Conservation (phyloP, 2,797 vertebrate species). For the Salarias fasciatus region DNA sequence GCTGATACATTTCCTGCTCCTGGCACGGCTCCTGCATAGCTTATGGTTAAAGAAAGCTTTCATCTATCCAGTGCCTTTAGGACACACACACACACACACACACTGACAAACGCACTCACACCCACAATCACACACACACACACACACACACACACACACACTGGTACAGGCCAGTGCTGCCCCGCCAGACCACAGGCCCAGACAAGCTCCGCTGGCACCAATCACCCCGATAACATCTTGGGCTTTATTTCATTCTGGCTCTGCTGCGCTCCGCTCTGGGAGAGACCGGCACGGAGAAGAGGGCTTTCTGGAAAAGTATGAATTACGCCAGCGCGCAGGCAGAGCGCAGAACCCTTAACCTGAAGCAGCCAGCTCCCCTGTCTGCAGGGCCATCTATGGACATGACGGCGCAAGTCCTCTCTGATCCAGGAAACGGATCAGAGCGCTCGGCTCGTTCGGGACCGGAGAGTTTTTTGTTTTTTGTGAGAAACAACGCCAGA, state of each 20-base stretch:
- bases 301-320: constrained; percentile 66
- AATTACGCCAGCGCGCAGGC: constrained; percentile 58
- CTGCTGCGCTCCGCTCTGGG: constrained; percentile 59
- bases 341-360: constrained; percentile 61
- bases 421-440: constrained; percentile 30
- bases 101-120: constrained; percentile 41
- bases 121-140: constrained; percentile 7
- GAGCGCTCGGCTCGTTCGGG: constrained; percentile 30
- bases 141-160: constrained; percentile 47
- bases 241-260: constrained; percentile 82
- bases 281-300: constrained; percentile 67
- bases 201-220: constrained; percentile 83
- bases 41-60: constrained; percentile 86
- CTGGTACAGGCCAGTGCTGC: constrained; percentile 76
- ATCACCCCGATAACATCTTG: constrained; percentile 82
- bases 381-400: constrained; percentile 67
- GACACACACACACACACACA: constrained; percentile 70
- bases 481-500: constrained; percentile 7
- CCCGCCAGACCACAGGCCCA: constrained; percentile 79
- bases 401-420: constrained; percentile 69
- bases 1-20: constrained; percentile 83
- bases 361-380: constrained; percentile 61
- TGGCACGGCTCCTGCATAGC: constrained; percentile 85
- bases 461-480: constrained; percentile 24
- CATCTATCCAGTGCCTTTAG: constrained; percentile 84